Evolutionary conservation across 2,797 vertebrate species (phyloP), one percentile per base, ranked within the genome.

Genomic region (Triplophysa yarkandensis): DNA sequence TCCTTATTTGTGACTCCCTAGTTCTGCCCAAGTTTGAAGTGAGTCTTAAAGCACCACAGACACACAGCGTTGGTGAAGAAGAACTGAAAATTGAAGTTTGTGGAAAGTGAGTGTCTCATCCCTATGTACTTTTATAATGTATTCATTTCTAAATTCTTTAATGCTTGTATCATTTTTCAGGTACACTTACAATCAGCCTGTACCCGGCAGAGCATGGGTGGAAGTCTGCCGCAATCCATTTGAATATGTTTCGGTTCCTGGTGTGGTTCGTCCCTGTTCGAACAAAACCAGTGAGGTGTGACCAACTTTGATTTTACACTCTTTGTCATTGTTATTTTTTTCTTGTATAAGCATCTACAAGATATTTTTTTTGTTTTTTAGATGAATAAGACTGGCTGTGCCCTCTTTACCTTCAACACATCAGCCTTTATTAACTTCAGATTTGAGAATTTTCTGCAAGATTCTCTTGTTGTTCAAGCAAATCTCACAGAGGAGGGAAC

Each of bases 401-500:
- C 23, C 28, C 8, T 17, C 16, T 16, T 27, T 65, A 39, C 6
- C 6, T 48, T 83, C 28, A 63, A 65, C 46, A 74, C 70, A 19
- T 57, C 70, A 34, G 2, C 6, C 10, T 81, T 81, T 17, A 46
- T 64, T 1, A 68, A 71, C 6, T 61, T 77, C 36, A 21, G 6
- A 32, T 30, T 58, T 44, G 63, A 75, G 55, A 8, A 32, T 8
- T 3, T 52, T 17, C 27, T 81, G 2, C 2, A 52, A 17, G 5
- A 77, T 19, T 0, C 0, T 4, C 28, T 83, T 30, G 41, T n/a
- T 7, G 11, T 67, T 36, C 13, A 16, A 16, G 63, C 28, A 52
- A 81, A 30, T 16, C 41, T 81, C n/a, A 74, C 58, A 68, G 82
- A 83, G 61, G 79, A 83, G 57, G 82, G 79, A 71, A 83, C 82